phyloP scores from a whole-genome alignment of 2,888 invertebrate species.

The Synanthedon formicaeformis region DNA sequence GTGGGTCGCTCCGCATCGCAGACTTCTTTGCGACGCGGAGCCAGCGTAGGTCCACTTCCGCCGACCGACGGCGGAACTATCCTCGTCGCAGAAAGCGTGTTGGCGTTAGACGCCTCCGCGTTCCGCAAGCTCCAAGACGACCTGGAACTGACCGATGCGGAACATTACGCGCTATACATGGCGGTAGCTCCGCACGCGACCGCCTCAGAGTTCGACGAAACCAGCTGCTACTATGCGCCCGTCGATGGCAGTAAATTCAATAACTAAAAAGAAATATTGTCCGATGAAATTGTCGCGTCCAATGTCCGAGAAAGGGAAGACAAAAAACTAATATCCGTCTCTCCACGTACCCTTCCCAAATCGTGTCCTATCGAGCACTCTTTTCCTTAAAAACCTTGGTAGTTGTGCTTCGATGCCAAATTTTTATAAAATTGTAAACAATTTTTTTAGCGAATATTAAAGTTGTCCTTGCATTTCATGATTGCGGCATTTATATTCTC shows the following conservation, averaged over 20 bases:
- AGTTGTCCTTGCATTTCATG: no score
- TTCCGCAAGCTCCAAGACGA: constrained; percentile 61
- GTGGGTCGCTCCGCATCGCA: constrained; percentile 35
- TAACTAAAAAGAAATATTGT: constrained; percentile 13
- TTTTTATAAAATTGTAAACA: constrained; percentile 11
- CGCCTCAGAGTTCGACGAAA: constrained; percentile 88
- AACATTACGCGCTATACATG: constrained; percentile 89
- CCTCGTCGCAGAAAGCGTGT: constrained; percentile 67
- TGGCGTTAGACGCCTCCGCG: constrained; percentile 52
- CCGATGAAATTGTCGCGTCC: no score
- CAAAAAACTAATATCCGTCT: no score
- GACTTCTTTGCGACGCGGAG: constrained; percentile 30
- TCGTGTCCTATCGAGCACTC: background rate
- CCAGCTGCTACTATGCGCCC: constrained; percentile 87
- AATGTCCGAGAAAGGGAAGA: no score
- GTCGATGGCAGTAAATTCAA: constrained; percentile 82
- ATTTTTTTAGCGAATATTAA: background rate
- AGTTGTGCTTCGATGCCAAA: constrained; percentile 17
- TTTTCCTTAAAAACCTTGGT: background rate
- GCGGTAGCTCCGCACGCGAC: constrained; percentile 88
- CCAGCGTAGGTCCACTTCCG: constrained; percentile 45
- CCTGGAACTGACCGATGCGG: constrained; percentile 85
- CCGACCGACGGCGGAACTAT: constrained; percentile 70
- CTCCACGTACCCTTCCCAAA: background rate
- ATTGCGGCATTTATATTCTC: no score